Conservation (phyloP, 1,140 invertebrate species). For the honey bee (Apis mellifera) region Amel_HAv3.1 CM009943.2:6678001-6678500, state of each 20-base stretch:
- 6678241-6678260: constrained; percentile 29
- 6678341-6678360: not conserved
- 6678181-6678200: constrained; percentile 57
- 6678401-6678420: too few relatives aligned
- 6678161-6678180: constrained; percentile 6
- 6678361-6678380: not conserved
- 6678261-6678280: constrained; percentile 36
- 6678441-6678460: too few relatives aligned
- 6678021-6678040: constrained; percentile 44
- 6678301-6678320: not conserved
- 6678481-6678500: too few relatives aligned
- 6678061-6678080: too few relatives aligned
- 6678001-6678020: not conserved
- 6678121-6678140: constrained; percentile 2
- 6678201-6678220: not conserved
- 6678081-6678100: too few relatives aligned
- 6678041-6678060: constrained; percentile 51
- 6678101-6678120: not conserved
- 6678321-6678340: not conserved
- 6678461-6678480: too few relatives aligned
- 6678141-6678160: constrained; percentile 55
- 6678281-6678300: constrained; percentile 43
- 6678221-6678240: constrained; percentile 14
- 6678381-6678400: not conserved
- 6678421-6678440: too few relatives aligned